Base-by-base conservation (phyloP, 1,140 invertebrate species). In the Elymnias hypermnestra region DNA sequence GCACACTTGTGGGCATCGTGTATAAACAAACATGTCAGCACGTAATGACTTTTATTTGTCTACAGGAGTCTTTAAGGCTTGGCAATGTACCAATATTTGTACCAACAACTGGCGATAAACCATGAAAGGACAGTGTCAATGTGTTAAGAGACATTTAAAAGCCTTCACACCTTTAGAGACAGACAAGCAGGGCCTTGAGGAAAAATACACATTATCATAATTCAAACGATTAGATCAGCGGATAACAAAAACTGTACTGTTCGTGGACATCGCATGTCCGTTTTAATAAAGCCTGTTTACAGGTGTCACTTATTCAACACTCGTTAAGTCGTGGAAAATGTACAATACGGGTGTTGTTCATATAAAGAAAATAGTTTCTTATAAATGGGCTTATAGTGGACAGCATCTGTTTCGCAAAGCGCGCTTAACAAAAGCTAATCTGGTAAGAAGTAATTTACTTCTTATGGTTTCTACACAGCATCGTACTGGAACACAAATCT, bases 151-250 rank as follows among this genome's bases (percentile, higher is more conserved):
- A 36, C 23, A 9, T 13, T 29, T 25, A 19, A 49, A 39, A 28
- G 39, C 19, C 42, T 45, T n/a, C 40, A 48, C 54, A 53, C 40
- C 40, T 52, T 43, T 13, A 31, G 28, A 47, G 39, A 42, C 43
- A 53, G n/a, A 51, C 18, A 15, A 29, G 2, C 40, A n/a, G 15
- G 21, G 9, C 44, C 44, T 48, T 40, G 45, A 48, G 37, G 28
- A 48, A 48, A 40, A 40, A n/a, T 25, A 37, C 22, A 35, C 29
- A 36, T 40, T 22, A 45, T 39, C 39, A 35, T 43, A 35, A 52
- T 52, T 53, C 49, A 28, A 51, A 46, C 39, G 38, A 46, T 54
- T 54, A 54, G 51, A 50, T 50, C 46, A 53, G 38, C 38, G 39
- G 42, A 45, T 38, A 54, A 50, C 46, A 39, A 51, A 47, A 45